Conservation (phyloP, 2,113 vertebrate genomes). For the Toxostoma redivivum region DNA sequence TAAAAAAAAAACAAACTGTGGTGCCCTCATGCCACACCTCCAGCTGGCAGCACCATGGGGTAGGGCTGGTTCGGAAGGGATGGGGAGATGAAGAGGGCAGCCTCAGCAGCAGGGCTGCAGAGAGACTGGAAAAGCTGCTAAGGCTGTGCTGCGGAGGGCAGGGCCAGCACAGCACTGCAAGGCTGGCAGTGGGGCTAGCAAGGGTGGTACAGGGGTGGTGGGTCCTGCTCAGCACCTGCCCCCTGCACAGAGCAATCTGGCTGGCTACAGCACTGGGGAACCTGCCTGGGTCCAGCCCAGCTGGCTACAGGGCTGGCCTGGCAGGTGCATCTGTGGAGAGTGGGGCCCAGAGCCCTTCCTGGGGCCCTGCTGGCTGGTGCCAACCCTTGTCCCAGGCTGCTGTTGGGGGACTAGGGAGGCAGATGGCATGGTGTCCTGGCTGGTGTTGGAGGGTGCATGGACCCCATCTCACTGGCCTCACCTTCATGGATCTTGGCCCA, state of each 20-base stretch:
- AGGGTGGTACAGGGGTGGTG: neutral
- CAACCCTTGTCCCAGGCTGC: neutral
- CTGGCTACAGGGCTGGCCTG: neutral
- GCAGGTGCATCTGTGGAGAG: neutral
- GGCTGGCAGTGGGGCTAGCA: neutral
- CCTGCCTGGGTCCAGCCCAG: constrained; percentile 47
- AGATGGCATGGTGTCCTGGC: constrained; percentile 13
- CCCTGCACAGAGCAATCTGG: neutral
- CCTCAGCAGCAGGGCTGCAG: neutral
- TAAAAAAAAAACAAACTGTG: constrained; percentile 47
- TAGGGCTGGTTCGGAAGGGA: neutral
- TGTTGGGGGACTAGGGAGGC: neutral
- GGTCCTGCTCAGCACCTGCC: neutral
- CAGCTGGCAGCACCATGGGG: constrained; percentile 36
- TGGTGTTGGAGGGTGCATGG: constrained; percentile 4
- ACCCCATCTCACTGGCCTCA: constrained; percentile 22
- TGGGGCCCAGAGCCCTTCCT: neutral
- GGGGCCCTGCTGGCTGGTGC: neutral
- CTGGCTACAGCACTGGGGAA: neutral
- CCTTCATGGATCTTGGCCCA: constrained; percentile 9
- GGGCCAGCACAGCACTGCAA: neutral
- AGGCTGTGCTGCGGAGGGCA: neutral
- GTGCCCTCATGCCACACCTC: constrained; percentile 20
- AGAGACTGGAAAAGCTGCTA: neutral
- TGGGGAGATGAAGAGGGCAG: neutral